Evolutionary conservation across 2,888 invertebrate genomes (phyloP).

Genomic region (Nycteola revayana): DNA sequence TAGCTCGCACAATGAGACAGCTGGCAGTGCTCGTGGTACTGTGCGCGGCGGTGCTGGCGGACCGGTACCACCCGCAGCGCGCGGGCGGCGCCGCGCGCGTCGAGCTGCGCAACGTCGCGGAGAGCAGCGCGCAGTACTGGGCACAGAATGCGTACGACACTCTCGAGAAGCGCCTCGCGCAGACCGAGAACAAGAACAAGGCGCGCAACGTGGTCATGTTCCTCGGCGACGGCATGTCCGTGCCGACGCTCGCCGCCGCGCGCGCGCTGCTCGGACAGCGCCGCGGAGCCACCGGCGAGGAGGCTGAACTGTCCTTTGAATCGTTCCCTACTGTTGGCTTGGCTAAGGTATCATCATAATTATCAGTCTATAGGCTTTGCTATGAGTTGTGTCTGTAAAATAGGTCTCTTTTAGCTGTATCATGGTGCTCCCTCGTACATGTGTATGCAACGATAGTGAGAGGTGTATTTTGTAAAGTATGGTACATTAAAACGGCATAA

Average conservation of each 20-base stretch:
- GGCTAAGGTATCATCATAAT: constrained; percentile 74
- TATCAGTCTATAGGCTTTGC: too few species aligned
- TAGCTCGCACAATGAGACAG: constrained; percentile 10
- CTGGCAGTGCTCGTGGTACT: constrained; percentile 6
- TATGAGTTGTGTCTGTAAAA: too few species aligned
- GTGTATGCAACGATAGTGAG: too few species aligned
- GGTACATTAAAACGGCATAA: too few species aligned
- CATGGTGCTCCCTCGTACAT: too few species aligned
- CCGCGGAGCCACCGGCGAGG: constrained; percentile 78
- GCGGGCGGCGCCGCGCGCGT: background rate
- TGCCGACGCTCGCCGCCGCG: constrained; percentile 85
- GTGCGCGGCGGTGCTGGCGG: constrained; percentile 7
- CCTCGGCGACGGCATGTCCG: constrained; percentile 89
- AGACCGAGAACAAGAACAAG: constrained; percentile 6
- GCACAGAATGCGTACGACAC: constrained; percentile 56
- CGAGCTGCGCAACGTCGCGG: constrained; percentile 14
- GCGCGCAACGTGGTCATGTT: constrained; percentile 85
- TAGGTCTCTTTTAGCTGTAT: too few species aligned
- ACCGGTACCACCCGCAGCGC: constrained; percentile 23
- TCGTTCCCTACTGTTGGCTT: constrained; percentile 83
- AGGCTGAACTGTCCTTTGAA: constrained; percentile 82
- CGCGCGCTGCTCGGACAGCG: constrained; percentile 85
- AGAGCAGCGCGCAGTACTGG: constrained; percentile 59
- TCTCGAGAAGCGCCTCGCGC: constrained; percentile 51
- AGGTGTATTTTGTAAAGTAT: too few species aligned